phyloP scores from a whole-genome alignment of 2,888 invertebrate species.

The Iselma pallidipennis region DNA sequence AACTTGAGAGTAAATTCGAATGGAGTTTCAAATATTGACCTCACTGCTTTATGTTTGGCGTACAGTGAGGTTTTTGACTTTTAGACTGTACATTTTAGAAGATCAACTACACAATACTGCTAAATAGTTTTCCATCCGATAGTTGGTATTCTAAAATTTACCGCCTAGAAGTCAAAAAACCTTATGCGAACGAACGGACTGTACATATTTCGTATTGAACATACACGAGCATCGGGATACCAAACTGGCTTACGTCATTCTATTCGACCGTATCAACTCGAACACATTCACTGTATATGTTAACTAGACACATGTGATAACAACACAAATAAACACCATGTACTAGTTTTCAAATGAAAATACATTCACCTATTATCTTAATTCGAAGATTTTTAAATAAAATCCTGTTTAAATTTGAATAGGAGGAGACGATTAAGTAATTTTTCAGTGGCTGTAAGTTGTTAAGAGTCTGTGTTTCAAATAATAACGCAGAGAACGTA shows the following conservation, averaged over 20 bases:
- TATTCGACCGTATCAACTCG: not conserved
- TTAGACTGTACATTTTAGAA: too few species aligned
- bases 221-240: too few species aligned
- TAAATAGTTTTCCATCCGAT: too few species aligned
- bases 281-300: not conserved
- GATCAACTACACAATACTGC: too few species aligned
- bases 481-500: too few species aligned
- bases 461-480: not conserved
- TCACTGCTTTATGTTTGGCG: too few species aligned
- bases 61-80: too few species aligned
- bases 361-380: not conserved
- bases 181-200: not conserved
- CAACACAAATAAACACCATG: not conserved
- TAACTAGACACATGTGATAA: not conserved
- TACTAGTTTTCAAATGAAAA: not conserved
- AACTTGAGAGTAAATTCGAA: too few species aligned
- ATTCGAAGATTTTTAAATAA: not conserved
- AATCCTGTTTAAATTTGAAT: not conserved
- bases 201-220: not conserved
- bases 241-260: not conserved
- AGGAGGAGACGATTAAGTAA: not conserved
- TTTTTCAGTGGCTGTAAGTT: not conserved
- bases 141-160: too few species aligned
- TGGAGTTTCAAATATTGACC: too few species aligned
- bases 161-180: too few species aligned